A percentile compares a stretch with the other conserved stretches of the same genome.
Evolutionary conservation across 2,797 vertebrate species (phyloP).

Genomic region (Esox masquinongy): DNA sequence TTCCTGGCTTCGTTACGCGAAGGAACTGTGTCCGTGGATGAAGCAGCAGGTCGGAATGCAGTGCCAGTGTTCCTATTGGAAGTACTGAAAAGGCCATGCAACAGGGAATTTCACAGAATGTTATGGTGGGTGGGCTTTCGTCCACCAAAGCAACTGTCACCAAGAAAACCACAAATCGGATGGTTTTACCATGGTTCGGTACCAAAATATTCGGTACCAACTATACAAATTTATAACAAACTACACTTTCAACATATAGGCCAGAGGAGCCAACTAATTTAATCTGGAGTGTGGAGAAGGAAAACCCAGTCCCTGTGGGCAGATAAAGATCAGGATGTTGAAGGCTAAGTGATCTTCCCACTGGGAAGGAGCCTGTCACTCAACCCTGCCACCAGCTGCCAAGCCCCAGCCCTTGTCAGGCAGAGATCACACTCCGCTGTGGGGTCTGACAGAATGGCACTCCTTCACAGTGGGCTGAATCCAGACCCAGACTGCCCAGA

Average conservation of each 20-base stretch:
- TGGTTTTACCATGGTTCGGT: background rate
- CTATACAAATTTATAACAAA: no score
- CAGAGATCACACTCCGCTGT: no score
- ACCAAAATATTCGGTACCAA: background rate
- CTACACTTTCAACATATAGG: background rate
- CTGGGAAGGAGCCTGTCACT: slow-evolving; percentile 30
- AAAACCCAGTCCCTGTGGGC: background rate
- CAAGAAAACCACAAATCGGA: background rate
- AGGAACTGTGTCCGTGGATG: slow-evolving; percentile 19
- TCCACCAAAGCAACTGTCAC: background rate
- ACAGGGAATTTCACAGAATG: background rate
- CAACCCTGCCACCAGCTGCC: background rate
- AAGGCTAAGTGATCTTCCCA: slow-evolving; percentile 25
- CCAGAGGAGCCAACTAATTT: background rate
- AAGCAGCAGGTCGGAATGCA: slow-evolving; percentile 20
- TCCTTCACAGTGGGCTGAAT: slow-evolving; percentile 20
- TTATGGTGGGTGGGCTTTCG: background rate
- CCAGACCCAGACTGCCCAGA: slow-evolving; percentile 23
- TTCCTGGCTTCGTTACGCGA: slow-evolving; percentile 29
- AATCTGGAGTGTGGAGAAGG: background rate
- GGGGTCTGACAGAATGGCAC: slow-evolving; percentile 23
- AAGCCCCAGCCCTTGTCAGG: background rate
- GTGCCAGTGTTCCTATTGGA: slow-evolving; percentile 44
- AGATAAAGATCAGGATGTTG: slow-evolving; percentile 19
- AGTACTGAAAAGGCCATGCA: background rate